phyloP scores from a whole-genome alignment of 1,140 invertebrate genomes.

The Drosophila sucinea region DNA sequence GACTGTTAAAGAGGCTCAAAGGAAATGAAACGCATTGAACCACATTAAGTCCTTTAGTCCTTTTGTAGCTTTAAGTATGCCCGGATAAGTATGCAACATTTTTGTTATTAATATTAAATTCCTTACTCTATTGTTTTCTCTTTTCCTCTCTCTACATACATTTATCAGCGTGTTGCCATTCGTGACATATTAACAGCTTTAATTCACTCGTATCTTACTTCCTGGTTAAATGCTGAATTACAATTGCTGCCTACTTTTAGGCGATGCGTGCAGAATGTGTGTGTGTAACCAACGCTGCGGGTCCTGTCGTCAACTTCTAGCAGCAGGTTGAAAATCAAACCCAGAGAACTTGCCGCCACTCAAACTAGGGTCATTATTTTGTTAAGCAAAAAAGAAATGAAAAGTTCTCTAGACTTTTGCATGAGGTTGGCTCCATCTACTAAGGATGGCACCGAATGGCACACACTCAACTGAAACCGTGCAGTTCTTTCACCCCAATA shows the following conservation, averaged over 20 bases:
- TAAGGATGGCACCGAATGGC: too few species aligned
- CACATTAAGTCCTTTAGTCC: conserved; percentile 11
- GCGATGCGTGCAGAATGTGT: not conserved
- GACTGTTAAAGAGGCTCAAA: conserved; percentile 19
- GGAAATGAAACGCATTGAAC: conserved; percentile 12
- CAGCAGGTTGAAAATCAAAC: not conserved
- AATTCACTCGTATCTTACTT: conserved; percentile 4
- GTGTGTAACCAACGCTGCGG: not conserved
- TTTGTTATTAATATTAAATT: too few species aligned
- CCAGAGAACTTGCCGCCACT: not conserved
- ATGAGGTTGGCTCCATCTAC: not conserved
- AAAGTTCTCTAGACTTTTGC: not conserved
- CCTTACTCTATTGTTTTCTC: too few species aligned
- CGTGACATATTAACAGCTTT: not conserved
- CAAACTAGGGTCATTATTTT: conserved; percentile 12
- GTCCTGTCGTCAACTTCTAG: conserved; percentile 7
- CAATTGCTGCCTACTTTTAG: conserved; percentile 9
- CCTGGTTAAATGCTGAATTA: not conserved
- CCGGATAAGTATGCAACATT: too few species aligned
- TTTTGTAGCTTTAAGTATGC: not conserved
- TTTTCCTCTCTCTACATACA: too few species aligned
- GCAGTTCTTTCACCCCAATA: too few species aligned
- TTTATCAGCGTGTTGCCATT: too few species aligned
- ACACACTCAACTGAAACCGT: too few species aligned
- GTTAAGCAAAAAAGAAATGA: not conserved